Percentiles rank a stretch among this genome's conserved stretches.
phyloP scores from a whole-genome alignment of 2,113 vertebrate species.

The Phyllopteryx taeniolatus region DNA sequence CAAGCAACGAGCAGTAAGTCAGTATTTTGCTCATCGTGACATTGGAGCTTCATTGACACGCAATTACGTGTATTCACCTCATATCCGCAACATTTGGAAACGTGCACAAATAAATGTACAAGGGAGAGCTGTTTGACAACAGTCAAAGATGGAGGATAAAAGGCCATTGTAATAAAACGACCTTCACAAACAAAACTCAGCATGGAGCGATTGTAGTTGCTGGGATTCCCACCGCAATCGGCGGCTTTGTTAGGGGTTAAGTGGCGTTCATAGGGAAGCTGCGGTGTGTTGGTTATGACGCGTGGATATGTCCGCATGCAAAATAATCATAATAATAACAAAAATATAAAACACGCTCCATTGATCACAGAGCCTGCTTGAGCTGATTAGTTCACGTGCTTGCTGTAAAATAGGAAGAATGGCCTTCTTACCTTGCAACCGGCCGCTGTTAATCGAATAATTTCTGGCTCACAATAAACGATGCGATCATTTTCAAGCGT shows the following conservation, averaged over 20 bases:
- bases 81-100: neutral
- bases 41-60: neutral
- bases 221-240: neutral
- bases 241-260: neutral
- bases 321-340: too few species aligned
- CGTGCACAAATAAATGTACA: neutral
- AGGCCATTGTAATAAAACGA: neutral
- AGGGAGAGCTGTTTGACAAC: neutral
- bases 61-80: neutral
- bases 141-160: neutral
- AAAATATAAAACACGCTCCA: neutral
- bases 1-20: too few species aligned
- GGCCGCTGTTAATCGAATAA: accelerated
- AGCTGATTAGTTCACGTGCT: neutral
- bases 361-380: neutral
- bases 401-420: neutral
- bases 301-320: neutral
- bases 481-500: slow-evolving; percentile 27
- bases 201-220: neutral
- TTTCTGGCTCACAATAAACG: slow-evolving; percentile 4
- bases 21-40: neutral
- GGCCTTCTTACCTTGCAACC: slow-evolving; percentile 34
- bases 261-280: neutral
- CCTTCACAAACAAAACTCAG: neutral
- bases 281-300: neutral